phyloP scores from a whole-genome alignment of 2,888 invertebrate genomes.

The Drosophila fungiperda region DNA sequence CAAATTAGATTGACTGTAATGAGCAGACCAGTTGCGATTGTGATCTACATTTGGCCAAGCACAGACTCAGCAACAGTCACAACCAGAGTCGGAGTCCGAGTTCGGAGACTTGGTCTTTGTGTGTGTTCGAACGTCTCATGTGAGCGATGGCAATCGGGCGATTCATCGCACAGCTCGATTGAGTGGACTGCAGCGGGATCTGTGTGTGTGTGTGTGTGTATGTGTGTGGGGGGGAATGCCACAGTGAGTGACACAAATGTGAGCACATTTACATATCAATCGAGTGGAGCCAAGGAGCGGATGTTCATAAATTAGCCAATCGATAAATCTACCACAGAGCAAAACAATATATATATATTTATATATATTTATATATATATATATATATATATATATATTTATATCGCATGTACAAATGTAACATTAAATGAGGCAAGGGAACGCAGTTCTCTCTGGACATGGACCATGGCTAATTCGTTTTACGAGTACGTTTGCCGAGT shows the following conservation, averaged over 20 bases:
- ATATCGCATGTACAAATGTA: constrained; percentile 46
- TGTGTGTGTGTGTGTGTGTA: background rate
- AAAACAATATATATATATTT: constrained; percentile 55
- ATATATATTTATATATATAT: background rate
- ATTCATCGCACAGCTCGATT: constrained; percentile 74
- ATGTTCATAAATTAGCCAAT: constrained; percentile 85
- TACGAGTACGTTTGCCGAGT: constrained; percentile 53
- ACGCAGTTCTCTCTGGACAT: constrained; percentile 9
- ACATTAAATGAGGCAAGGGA: constrained; percentile 63
- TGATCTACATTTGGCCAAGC: constrained; percentile 44
- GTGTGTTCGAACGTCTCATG: constrained; percentile 76
- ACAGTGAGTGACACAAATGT: constrained; percentile 78
- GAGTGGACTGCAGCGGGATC: constrained; percentile 10
- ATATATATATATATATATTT: background rate
- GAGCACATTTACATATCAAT: constrained; percentile 83
- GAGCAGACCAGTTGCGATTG: constrained; percentile 69
- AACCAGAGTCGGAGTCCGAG: background rate
- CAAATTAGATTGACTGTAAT: constrained; percentile 81
- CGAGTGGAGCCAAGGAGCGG: constrained; percentile 66
- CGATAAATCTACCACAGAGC: constrained; percentile 76
- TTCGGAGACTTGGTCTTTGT: constrained; percentile 35
- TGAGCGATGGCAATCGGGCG: constrained; percentile 78
- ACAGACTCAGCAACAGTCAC: constrained; percentile 3
- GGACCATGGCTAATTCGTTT: constrained; percentile 58
- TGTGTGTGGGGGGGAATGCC: constrained; percentile 4